phyloP scores from a whole-genome alignment of 2,888 invertebrate genomes.

The Pyrrhia umbra region DNA sequence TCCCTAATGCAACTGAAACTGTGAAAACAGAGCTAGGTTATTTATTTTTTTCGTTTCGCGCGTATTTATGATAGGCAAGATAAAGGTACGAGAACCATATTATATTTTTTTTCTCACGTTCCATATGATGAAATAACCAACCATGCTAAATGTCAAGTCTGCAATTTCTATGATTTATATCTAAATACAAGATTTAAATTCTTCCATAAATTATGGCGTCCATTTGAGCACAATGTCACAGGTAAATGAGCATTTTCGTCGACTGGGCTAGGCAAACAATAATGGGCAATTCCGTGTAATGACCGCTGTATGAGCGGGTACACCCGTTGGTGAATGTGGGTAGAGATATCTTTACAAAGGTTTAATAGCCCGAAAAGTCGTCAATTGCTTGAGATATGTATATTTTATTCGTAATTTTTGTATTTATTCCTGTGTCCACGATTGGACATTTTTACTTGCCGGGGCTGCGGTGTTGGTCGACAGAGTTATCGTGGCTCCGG shows the following conservation, averaged over 20 bases:
- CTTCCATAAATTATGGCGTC: slow-evolving; percentile 50
- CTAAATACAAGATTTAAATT: slow-evolving; percentile 35
- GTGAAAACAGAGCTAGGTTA: too few species aligned
- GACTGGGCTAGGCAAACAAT: slow-evolving; percentile 82
- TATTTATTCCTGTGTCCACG: too few species aligned
- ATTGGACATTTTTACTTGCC: too few species aligned
- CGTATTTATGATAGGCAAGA: background rate
- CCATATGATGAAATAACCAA: slow-evolving; percentile 1
- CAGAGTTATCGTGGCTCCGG: too few species aligned
- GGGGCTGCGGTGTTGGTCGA: too few species aligned
- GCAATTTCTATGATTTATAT: slow-evolving; percentile 19
- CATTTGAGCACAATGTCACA: slow-evolving; percentile 68
- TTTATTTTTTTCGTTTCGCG: too few species aligned
- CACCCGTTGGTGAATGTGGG: slow-evolving; percentile 52
- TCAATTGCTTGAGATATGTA: too few species aligned
- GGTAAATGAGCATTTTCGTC: slow-evolving; percentile 80
- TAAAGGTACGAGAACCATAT: background rate
- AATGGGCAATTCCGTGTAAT: slow-evolving; percentile 82
- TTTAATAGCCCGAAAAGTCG: too few species aligned
- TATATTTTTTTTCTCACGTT: background rate
- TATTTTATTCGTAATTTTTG: too few species aligned
- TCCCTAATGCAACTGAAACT: too few species aligned
- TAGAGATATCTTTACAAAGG: background rate
- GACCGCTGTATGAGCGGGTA: slow-evolving; percentile 71
- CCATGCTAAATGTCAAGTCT: background rate